phyloP scores from a whole-genome alignment of 2,113 vertebrate genomes.

The Thymallus thymallus region DNA sequence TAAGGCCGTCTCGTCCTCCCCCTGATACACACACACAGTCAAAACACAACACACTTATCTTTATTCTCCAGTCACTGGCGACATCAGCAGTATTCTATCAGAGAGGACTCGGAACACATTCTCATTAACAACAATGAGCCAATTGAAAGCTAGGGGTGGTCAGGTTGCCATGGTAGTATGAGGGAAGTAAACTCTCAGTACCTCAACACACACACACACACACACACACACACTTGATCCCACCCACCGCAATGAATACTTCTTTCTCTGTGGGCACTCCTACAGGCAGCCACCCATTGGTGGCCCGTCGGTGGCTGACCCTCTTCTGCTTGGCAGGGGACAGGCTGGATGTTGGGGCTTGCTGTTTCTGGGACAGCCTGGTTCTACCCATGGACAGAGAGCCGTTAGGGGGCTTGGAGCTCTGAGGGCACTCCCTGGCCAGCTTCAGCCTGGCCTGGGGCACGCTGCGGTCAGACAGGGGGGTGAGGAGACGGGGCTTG shows the following conservation, averaged over 20 bases:
- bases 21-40: constrained; percentile 67
- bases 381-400: constrained; percentile 80
- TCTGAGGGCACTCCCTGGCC: constrained; percentile 82
- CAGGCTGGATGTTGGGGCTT: constrained; percentile 64
- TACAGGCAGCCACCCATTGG: constrained; percentile 91
- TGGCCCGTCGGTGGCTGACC: constrained; percentile 80
- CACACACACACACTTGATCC: background rate
- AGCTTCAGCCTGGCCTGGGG: constrained; percentile 73
- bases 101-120: background rate
- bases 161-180: too few relatives aligned
- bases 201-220: constrained; percentile 1
- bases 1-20: constrained; percentile 87
- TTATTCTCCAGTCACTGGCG: background rate
- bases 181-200: background rate
- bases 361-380: constrained; percentile 73
- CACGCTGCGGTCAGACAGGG: constrained; percentile 79
- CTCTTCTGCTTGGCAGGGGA: constrained; percentile 77
- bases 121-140: too few relatives aligned
- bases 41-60: background rate
- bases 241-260: constrained; percentile 89
- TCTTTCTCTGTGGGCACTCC: constrained; percentile 87
- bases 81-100: background rate
- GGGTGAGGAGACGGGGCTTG: constrained; percentile 83
- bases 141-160: too few relatives aligned
- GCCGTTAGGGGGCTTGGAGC: constrained; percentile 82